Evolutionary conservation across 2,888 invertebrate genomes (phyloP), one percentile per base, ranked within the genome.

Genomic region (Allophyes oxyacanthae): DNA sequence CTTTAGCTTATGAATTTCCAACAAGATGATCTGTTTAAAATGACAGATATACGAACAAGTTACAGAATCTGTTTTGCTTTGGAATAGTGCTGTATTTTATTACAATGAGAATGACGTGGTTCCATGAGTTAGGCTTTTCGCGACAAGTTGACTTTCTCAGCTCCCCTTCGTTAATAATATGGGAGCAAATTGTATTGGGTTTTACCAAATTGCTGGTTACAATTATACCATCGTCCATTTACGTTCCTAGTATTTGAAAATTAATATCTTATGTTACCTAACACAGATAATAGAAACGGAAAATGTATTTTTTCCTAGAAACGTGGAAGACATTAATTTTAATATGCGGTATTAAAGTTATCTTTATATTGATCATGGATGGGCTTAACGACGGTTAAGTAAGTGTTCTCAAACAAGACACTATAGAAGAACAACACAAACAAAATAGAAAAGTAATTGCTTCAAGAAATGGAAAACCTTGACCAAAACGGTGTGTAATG

Each of bases 391-490:
- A 20, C 20, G 2, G 20, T 20, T 20, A 20, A 20, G 2, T 3
- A 20, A 20, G 20, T 2, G 20, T 2, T 3, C 20, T 2, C 4
- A 20, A 20, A 20, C 20, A 20, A 2, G 20, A 4, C 4, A 4
- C 2, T 4, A 20, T 20, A 26, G 13, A 13, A 11, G 7, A 26
- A 8, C 26, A 26, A 41, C 7, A 41, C 6, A 14, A 10, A 8
- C 26, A 10, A 20, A 20, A 20, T 20, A 36, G 30, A 49, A 55
- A 11, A 38, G 8, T 5, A 34, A 56, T 50, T 43, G n/a, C 32
- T 28, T 33, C 13, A 14, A 50, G 20, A 46, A 64, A 40, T 20
- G 50, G 36, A 11, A 40, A 56, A 26, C 73, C 68, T 68, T 60
- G 58, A 42, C 14, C 11, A 51, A 38, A 37, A 54, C 28, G 20